Percentiles rank a stretch among this genome's conserved stretches.
Evolutionary conservation across 2,113 vertebrate genomes (phyloP).

Genomic region (Cynoglossus semilaevis): DNA sequence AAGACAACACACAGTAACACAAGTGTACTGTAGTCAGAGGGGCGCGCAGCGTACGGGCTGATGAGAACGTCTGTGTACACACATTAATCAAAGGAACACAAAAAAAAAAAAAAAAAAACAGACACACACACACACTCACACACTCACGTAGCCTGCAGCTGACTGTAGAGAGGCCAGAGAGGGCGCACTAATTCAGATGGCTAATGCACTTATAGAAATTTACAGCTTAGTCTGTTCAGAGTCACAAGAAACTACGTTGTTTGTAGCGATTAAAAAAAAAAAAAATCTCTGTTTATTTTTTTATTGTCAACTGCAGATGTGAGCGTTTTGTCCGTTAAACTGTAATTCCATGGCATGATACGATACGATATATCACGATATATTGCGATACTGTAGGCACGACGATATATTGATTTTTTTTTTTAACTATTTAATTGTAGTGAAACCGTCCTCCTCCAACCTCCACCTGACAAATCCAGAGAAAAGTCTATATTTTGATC

Average conservation of each 20-base stretch:
- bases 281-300: no score
- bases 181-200: conserved; percentile 49
- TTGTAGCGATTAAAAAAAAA: no score
- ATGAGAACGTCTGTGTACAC: conserved; percentile 26
- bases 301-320: no score
- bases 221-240: conserved; percentile 27
- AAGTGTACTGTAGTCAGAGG: conserved; percentile 37
- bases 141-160: conserved; percentile 49
- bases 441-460: no score
- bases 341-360: no score
- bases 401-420: no score
- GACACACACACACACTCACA: not conserved
- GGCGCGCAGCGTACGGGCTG: conserved; percentile 24
- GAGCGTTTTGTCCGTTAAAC: no score
- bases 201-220: conserved; percentile 51
- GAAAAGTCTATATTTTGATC: no score
- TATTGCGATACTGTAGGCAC: no score
- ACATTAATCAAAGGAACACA: conserved; percentile 51
- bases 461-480: no score
- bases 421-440: no score
- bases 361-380: no score
- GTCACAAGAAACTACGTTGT: conserved; percentile 11
- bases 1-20: conserved; percentile 49
- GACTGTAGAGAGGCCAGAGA: conserved; percentile 56
- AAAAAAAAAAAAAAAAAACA: conserved; percentile 43